These are phyloP conservation scores for Drosophila bocqueti DNA, from an alignment of 1,140 invertebrate genomes.

Conservation along the genomic window DNA sequence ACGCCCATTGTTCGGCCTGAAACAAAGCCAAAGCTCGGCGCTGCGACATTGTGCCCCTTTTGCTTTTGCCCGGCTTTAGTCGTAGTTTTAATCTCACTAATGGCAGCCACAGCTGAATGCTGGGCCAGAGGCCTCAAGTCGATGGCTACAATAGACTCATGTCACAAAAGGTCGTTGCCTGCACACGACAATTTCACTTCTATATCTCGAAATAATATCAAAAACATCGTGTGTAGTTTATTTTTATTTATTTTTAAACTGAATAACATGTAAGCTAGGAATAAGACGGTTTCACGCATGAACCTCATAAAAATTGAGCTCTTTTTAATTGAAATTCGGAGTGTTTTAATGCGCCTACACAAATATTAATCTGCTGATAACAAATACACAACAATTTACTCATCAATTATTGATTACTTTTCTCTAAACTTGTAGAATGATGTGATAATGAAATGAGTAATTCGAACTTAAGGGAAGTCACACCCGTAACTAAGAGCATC, in stretches of 20 bases:
- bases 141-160: slow-evolving; percentile 38
- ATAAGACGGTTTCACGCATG: not conserved
- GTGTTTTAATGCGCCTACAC: not conserved
- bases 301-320: not conserved
- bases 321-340: not conserved
- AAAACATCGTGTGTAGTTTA: not conserved
- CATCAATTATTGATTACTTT: not conserved
- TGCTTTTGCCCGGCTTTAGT: slow-evolving; percentile 28
- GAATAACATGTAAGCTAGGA: not conserved
- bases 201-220: slow-evolving; percentile 6
- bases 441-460: not conserved
- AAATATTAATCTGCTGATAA: not conserved
- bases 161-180: slow-evolving; percentile 52
- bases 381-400: not conserved
- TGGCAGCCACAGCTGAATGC: slow-evolving; percentile 48
- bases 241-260: not conserved
- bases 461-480: not conserved
- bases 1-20: slow-evolving; percentile 65
- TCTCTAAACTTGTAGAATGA: not conserved
- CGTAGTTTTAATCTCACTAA: slow-evolving; percentile 83
- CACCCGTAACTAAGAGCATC: not conserved
- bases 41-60: slow-evolving; percentile 59
- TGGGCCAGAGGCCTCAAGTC: slow-evolving; percentile 12
- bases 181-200: slow-evolving; percentile 29
- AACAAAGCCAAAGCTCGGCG: slow-evolving; percentile 58